phyloP scores from a whole-genome alignment of 2,113 vertebrate species.

The Theristicus caerulescens region DNA sequence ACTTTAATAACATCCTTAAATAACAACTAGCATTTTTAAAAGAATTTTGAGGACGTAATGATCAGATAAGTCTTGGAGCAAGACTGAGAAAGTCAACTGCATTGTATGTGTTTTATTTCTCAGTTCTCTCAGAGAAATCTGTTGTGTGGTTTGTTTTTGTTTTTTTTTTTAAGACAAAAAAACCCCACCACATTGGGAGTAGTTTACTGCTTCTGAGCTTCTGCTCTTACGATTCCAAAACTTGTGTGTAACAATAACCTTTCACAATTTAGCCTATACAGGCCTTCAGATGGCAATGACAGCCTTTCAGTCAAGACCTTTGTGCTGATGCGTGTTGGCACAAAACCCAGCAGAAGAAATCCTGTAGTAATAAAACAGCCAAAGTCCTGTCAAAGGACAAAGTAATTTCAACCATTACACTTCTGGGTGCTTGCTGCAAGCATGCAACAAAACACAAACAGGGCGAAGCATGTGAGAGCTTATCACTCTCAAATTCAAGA shows the following conservation, averaged over 20 bases:
- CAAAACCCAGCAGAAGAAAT: not conserved
- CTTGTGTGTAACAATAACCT: not conserved
- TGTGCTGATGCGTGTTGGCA: not conserved
- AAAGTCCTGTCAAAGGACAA: not conserved
- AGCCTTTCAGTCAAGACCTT: not conserved
- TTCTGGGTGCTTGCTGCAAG: not conserved
- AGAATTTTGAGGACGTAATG: not conserved
- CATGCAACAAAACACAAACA: not conserved
- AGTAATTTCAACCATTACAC: not conserved
- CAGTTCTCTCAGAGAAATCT: not conserved
- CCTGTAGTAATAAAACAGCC: not conserved
- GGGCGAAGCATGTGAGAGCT: not conserved
- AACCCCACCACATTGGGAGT: not conserved
- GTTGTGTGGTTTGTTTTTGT: not conserved
- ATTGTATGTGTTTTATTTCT: not conserved
- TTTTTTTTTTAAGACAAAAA: not conserved
- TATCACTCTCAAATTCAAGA: not conserved
- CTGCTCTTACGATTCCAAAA: not conserved
- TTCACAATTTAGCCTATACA: not conserved
- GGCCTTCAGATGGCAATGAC: not conserved
- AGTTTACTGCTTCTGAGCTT: not conserved
- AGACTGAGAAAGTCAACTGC: not conserved
- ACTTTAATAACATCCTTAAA: conserved; percentile 34
- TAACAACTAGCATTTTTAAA: conserved; percentile 23
- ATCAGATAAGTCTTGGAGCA: not conserved